Base-by-base conservation (phyloP, 2,888 invertebrate genomes). In the Encarsia formosa region DNA sequence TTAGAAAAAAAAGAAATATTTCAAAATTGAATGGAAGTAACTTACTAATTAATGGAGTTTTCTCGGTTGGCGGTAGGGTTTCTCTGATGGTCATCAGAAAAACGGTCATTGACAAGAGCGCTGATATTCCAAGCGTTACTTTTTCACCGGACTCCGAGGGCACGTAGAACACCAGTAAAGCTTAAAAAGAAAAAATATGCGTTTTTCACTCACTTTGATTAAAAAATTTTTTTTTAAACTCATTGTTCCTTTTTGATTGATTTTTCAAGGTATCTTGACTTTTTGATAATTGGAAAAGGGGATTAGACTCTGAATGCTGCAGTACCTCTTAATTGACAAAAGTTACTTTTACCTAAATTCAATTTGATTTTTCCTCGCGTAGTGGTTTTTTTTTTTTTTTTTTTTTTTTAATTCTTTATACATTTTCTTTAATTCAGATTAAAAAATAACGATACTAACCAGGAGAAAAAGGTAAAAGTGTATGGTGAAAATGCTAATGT, bases 61-160 rank as follows among this genome's bases (percentile, higher is more conserved):
- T 90, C 70, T 91, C 90, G 0, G 91, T 91, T 0, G 91, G 91
- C 13, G 91, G 91, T 61, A 91, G 76, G 15, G 88, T 89, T 68
- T 91, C 90, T 57, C 91, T 78, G 50, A 91, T 91, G 38, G 91
- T 87, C 89, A 91, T 90, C 58, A 91, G 79, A 74, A 91, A 91
- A 29, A 91, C 91, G 0, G 91, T 91, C 86, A 91, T 90, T 19
- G 89, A 89, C 13, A 91, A 79, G n/a, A 91, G 79, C 4, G 91
- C 90, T 63, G 89, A 89, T 66, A 91, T 91, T 20, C 90, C 90
- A 20, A 91, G 78, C 1, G 90, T 91, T 55, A 91, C 91, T 74
- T 91, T 91, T 72, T 91, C 91, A 1, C 91, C 91, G 4, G 88
- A 88, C 69, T 90, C 91, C 37, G 88, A 88, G 22, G 91, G 91